Base-by-base conservation (phyloP, 1,140 invertebrate species). In the Drosophila lacteicornis region DNA sequence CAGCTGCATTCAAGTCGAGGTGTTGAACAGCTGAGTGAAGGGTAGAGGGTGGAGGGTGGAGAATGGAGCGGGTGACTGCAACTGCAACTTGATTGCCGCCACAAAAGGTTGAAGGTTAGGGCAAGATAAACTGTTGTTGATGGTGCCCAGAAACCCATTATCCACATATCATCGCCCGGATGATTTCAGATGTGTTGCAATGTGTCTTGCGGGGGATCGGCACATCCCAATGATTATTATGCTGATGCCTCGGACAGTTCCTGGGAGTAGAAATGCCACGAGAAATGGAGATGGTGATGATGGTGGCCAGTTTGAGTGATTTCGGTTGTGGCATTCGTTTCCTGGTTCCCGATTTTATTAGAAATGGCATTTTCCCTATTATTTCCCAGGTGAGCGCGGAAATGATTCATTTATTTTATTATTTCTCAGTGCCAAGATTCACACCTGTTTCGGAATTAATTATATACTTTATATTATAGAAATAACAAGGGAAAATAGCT, bases 21-120 rank as follows among this genome's bases (percentile, higher is more conserved):
- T 88, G 83, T 87, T 87, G 83, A 87, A 71, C 84, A 87, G 83
- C 84, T 87, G 83, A 87, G 84, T 88, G 83, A 88, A 87, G 84
- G 84, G 78, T 71, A 45, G 33, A 22, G 61, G 58, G 30, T n/a
- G 27, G 8, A 13, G 27, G 38, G 47, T 36, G 33, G 9, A 15
- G 27, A 33, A 45, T 12, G 33, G 51, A 27, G 22, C 12, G n/a
- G 27, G 33, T 55, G 55, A 36, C 22, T 78, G 73, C 62, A 67
- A 58, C 46, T 80, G 60, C 76, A 75, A 58, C 65, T 85, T 85
- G 82, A 83, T 86, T 88, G 80, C 80, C 65, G 61, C 84, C 75
- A 86, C 80, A 62, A 86, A 86, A 86, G 83, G 83, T 86, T 86
- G 84, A 86, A 86, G 83, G 83, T 86, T 86, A 86, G 83, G 69